Conservation (phyloP, 2,797 vertebrate genomes). For the Acanthis flammea region DNA sequence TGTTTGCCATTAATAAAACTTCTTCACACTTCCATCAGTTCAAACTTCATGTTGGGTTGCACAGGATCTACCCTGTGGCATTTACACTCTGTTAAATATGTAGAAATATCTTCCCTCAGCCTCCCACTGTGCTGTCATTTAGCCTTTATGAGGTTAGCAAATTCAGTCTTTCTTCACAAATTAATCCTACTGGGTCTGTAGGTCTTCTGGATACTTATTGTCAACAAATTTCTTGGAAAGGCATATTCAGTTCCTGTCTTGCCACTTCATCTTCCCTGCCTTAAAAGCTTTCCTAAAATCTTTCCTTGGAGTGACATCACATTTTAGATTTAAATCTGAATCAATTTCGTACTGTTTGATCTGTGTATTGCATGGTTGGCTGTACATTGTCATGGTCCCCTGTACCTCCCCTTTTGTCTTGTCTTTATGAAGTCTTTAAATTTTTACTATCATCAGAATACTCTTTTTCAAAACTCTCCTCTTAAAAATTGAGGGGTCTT, state of each 20-base stretch:
- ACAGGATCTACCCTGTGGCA: neutral
- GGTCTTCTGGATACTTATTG: neutral
- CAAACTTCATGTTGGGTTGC: neutral
- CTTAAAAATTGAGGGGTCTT: neutral
- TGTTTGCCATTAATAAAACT: neutral
- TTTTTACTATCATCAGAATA: neutral
- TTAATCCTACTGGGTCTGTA: neutral
- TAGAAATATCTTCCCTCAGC: neutral
- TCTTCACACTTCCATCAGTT: neutral
- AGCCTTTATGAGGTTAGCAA: neutral
- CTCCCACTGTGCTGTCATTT: neutral
- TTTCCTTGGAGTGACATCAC: neutral
- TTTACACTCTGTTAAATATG: neutral
- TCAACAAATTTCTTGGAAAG: neutral
- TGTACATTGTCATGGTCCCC: neutral
- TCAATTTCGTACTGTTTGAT: neutral
- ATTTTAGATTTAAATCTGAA: neutral
- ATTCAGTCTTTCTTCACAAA: neutral
- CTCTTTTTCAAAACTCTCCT: neutral
- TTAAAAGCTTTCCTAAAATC: neutral
- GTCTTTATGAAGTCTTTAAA: neutral
- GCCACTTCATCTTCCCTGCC: neutral
- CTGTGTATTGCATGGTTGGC: neutral
- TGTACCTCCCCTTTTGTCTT: neutral
- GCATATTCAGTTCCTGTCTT: neutral